These are phyloP conservation scores for Tiphia femorata DNA, from an alignment of 2,888 invertebrate species.

Conservation along the genomic window DNA sequence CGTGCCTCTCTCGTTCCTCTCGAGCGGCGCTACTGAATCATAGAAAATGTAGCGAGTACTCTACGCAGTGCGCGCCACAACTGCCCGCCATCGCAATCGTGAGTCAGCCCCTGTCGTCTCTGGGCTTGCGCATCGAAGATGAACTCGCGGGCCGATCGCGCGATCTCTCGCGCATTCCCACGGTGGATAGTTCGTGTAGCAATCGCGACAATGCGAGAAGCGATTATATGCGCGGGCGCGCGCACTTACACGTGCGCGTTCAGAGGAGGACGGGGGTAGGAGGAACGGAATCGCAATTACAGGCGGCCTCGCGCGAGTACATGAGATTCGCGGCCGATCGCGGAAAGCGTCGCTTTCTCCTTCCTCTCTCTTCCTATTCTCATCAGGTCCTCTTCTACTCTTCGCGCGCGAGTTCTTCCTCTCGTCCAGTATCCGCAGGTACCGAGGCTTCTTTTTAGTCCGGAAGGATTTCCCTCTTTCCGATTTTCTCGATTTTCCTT, in stretches of 20 bases:
- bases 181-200: conserved; percentile 49
- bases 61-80: no score
- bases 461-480: no score
- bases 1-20: no score
- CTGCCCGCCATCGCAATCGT: not conserved
- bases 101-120: not conserved
- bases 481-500: no score
- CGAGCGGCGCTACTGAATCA: conserved; percentile 15
- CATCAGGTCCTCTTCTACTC: no score
- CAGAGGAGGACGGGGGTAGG: no score
- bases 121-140: not conserved
- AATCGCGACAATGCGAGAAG: conserved; percentile 38
- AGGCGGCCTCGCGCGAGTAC: not conserved
- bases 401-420: no score
- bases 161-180: conserved; percentile 45
- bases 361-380: not conserved
- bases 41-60: conserved; percentile 8
- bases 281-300: conserved; percentile 1
- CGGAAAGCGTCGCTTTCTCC: not conserved
- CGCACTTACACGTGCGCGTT: no score
- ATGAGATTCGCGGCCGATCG: not conserved
- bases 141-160: not conserved
- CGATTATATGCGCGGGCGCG: conserved; percentile 26
- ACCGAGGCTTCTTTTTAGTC: no score
- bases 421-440: no score